Base-by-base conservation (phyloP, 2,888 invertebrate genomes). In the Esperia sulphurella region DNA sequence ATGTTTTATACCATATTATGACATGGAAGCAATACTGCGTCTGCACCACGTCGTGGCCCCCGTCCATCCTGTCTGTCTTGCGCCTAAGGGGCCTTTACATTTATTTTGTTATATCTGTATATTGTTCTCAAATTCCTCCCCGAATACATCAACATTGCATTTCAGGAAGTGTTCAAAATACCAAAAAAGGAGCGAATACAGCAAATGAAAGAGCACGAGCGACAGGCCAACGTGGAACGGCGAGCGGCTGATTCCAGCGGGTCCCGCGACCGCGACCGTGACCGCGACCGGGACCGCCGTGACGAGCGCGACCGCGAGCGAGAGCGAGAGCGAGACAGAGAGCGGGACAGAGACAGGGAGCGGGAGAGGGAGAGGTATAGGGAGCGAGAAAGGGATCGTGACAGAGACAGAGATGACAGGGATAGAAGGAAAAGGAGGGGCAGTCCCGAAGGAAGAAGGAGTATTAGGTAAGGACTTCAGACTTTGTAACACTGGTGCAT, bases 121-220 rank as follows among this genome's bases (percentile, higher is more conserved):
- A 21, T 21, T 21, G 21, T 21, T 21, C 5, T 21, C 21, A 21
- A n/a, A 21, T 21, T 21, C 21, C 21, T 21, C 5, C 21, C 21
- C 21, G n/a, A 21, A 21, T 21, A 21, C 21, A 21, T 2, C 21
- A 21, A 21, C 21, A n/a, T 28, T 3, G 29, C 12, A 33, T 72
- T 69, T 1, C 61, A 90, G 90, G 90, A 92, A 71, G 90, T 92
- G 21, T 98, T 97, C 78, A 94, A 96, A 74, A 98, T 98, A 69
- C 98, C 98, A 0, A 97, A 97, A 82, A 97, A 97, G 62, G 96
- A 98, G 73, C 92, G 97, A 49, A 95, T 97, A 53, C 97, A 98
- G 71, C 97, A 97, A 79, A 96, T 98, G 95, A 97, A 97, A 72
- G 96, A 97, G 71, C 97, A 97, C 71, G 98, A 98, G 83, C 90